Percentiles rank a stretch among this genome's conserved stretches.
Evolutionary conservation across 1,140 invertebrate species (phyloP).

Genomic region (Tetragonula clypearis): DNA sequence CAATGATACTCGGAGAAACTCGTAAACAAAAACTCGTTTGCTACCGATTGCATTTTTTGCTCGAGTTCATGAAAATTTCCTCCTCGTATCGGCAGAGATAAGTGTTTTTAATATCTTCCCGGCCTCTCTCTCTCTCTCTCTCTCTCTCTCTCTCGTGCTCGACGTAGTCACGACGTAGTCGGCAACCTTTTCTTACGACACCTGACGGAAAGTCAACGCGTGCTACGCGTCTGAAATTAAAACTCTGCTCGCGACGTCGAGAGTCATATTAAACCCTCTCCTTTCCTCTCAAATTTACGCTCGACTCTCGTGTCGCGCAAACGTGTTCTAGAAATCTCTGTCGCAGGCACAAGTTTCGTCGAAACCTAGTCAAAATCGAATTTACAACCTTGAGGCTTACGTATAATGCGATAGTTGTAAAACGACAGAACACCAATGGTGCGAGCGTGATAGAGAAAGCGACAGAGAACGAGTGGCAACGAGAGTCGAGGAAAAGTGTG

Average conservation of each 20-base stretch:
- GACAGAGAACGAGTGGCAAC: no score
- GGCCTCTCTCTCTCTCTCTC: no score
- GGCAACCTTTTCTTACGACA: neutral
- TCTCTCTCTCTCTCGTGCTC: no score
- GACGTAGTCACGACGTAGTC: neutral
- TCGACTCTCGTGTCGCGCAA: neutral
- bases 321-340: neutral
- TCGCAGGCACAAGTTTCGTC: no score
- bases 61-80: neutral
- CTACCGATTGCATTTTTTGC: neutral
- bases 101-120: constrained; percentile 8
- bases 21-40: neutral
- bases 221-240: neutral
- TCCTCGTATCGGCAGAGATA: neutral
- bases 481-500: no score
- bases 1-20: neutral
- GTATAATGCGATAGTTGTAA: no score
- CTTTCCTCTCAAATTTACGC: neutral
- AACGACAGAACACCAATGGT: no score
- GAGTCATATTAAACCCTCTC: neutral
- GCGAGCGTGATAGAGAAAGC: no score
- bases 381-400: no score
- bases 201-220: neutral
- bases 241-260: neutral
- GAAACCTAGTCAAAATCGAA: no score